Evolutionary conservation across 64 coral and sea anemone genomes (phyloP).

Genomic region (Actinia equina): DNA sequence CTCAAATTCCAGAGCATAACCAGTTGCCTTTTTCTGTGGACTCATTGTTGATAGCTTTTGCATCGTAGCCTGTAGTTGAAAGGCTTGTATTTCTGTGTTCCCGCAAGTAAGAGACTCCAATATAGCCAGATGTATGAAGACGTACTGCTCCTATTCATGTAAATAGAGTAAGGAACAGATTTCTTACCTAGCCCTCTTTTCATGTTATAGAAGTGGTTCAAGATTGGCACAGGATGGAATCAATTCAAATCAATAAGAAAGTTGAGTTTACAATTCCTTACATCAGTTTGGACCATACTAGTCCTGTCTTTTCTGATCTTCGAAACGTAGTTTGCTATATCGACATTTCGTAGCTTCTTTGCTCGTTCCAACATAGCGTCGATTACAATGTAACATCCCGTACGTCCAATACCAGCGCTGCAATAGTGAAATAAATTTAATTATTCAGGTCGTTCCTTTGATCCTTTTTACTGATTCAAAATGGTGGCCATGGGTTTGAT

Average conservation of each 20-base stretch:
- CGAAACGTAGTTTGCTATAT: conserved; percentile 52
- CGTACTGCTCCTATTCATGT: conserved; percentile 40
- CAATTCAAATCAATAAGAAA: not conserved
- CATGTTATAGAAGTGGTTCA: too few species aligned
- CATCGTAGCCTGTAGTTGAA: not conserved
- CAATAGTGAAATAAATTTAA: not conserved
- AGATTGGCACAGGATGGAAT: too few species aligned
- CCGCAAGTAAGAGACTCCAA: conserved; percentile 25
- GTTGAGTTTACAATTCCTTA: not conserved
- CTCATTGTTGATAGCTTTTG: conserved; percentile 10
- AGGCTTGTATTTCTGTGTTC: conserved; percentile 30
- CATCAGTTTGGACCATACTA: conserved; percentile 53
- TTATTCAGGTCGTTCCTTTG: not conserved
- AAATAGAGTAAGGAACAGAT: too few species aligned
- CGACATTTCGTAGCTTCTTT: conserved; percentile 33
- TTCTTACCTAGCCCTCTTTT: too few species aligned
- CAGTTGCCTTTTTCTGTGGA: not conserved
- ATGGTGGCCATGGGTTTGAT: too few species aligned
- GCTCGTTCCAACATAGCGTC: conserved; percentile 71
- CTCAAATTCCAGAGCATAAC: conserved; percentile 30
- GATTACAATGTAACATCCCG: conserved; percentile 45
- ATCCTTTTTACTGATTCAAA: too few species aligned
- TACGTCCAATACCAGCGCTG: conserved; percentile 56
- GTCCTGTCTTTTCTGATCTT: conserved; percentile 27
- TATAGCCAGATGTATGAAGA: conserved; percentile 36